A percentile compares a stretch with the other conserved stretches of the same genome.
Conservation (phyloP, 2,888 invertebrate species). For the Crematogaster levior region DNA sequence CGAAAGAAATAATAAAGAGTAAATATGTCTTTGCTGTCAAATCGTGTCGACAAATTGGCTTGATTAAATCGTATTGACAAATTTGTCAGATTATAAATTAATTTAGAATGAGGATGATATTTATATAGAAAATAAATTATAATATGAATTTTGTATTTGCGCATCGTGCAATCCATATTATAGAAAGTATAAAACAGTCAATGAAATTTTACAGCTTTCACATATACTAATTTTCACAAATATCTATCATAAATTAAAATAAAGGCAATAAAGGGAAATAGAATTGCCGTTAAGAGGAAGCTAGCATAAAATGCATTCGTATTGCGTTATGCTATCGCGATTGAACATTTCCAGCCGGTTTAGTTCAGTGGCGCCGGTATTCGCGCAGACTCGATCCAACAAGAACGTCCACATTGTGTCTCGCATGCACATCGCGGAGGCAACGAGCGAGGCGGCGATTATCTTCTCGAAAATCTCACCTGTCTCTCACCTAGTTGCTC, state of each 20-base stretch:
- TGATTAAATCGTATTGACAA: not conserved
- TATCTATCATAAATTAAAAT: not conserved
- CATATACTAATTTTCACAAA: not conserved
- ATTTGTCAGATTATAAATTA: not conserved
- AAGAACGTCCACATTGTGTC: slow-evolving; percentile 51
- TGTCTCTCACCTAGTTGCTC: slow-evolving; percentile 44
- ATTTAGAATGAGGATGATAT: not conserved
- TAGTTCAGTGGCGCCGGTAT: slow-evolving; percentile 28
- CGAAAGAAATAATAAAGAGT: too few relatives aligned
- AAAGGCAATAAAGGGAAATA: not conserved
- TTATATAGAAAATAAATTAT: not conserved
- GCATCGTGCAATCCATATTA: not conserved
- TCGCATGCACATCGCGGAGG: slow-evolving; percentile 46
- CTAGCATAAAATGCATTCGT: slow-evolving; percentile 18
- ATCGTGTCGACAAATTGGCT: too few relatives aligned
- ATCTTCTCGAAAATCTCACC: slow-evolving; percentile 52
- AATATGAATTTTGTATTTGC: not conserved
- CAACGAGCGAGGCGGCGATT: slow-evolving; percentile 52
- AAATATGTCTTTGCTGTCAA: too few relatives aligned
- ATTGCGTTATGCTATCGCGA: slow-evolving; percentile 35
- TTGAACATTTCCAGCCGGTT: slow-evolving; percentile 49
- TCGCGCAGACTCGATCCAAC: slow-evolving; percentile 22
- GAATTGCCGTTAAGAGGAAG: not conserved
- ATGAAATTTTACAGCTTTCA: not conserved
- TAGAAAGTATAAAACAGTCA: not conserved